These are phyloP conservation scores for Seira musarum DNA, from an alignment of 2,888 invertebrate genomes.

Conservation along the genomic window DNA sequence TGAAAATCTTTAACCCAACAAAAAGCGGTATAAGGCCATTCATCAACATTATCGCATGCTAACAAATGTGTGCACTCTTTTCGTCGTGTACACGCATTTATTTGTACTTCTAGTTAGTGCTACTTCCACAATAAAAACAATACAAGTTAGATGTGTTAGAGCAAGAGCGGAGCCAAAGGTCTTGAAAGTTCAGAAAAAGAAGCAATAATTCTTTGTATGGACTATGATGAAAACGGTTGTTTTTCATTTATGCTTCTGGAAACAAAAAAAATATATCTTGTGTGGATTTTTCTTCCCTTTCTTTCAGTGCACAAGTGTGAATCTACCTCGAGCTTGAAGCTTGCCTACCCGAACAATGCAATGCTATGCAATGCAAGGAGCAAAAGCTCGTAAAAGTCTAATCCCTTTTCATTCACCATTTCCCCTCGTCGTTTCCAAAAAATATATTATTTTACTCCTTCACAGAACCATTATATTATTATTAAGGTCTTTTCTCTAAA, in stretches of 20 bases:
- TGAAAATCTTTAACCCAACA: constrained; percentile 13
- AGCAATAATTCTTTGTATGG: constrained; percentile 25
- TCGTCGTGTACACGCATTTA: constrained; percentile 22
- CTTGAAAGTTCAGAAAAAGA: constrained; percentile 42
- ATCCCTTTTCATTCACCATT: constrained; percentile 5
- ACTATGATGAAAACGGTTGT: constrained; percentile 32
- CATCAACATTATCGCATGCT: constrained; percentile 58
- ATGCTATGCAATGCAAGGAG: too few species aligned
- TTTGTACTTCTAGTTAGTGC: constrained; percentile 30
- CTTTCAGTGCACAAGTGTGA: constrained; percentile 31
- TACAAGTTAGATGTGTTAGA: background rate
- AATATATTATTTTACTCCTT: constrained; percentile 22
- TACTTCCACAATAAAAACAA: constrained; percentile 3
- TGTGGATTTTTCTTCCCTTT: constrained; percentile 10
- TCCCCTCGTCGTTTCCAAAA: constrained; percentile 35
- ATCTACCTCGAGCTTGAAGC: background rate
- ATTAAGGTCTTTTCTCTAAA: constrained; percentile 5
- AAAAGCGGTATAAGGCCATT: constrained; percentile 47
- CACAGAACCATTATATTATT: background rate
- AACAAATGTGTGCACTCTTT: constrained; percentile 26
- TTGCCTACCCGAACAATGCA: too few species aligned
- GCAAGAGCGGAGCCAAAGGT: constrained; percentile 16
- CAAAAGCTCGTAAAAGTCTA: background rate
- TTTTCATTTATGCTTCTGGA: constrained; percentile 18
- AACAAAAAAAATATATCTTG: constrained; percentile 19